Percentiles rank a stretch among this genome's conserved stretches.
phyloP scores from a whole-genome alignment of 2,113 vertebrate species.

The Gorilla gorilla region DNA sequence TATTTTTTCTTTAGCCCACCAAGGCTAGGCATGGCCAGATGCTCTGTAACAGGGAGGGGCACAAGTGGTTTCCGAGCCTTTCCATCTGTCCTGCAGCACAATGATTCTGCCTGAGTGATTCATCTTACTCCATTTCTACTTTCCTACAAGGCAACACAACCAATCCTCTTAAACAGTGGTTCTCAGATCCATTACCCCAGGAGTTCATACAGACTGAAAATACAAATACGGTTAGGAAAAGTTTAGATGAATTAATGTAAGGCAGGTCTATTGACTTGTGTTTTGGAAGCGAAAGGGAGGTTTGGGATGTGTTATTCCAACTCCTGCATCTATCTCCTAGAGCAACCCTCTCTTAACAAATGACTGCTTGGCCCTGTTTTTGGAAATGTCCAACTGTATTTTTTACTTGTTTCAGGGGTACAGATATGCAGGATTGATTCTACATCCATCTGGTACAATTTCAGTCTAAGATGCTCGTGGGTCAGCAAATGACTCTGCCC shows the following conservation, averaged over 20 bases:
- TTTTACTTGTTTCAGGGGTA: background rate
- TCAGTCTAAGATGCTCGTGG: background rate
- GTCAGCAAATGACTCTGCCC: background rate
- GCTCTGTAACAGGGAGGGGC: background rate
- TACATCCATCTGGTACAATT: background rate
- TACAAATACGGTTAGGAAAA: constrained; percentile 29
- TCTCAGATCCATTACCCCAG: constrained; percentile 16
- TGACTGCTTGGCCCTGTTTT: background rate
- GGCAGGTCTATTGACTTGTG: background rate
- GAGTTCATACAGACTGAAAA: background rate
- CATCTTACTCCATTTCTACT: constrained; percentile 43
- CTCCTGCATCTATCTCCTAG: background rate
- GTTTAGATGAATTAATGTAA: constrained; percentile 29
- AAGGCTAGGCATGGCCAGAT: background rate
- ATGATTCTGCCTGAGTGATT: constrained; percentile 18
- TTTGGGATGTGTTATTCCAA: background rate
- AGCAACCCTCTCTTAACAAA: background rate
- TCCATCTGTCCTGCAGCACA: constrained; percentile 2
- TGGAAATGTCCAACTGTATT: background rate
- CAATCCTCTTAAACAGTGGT: constrained; percentile 4
- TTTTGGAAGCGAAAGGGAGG: background rate
- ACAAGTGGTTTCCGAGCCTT: background rate
- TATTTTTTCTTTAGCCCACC: background rate
- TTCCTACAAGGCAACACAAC: background rate
- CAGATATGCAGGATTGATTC: background rate